A percentile compares a stretch with the other conserved stretches of the same genome.
These are phyloP conservation scores for Myrmophylax atrothorax DNA, from an alignment of 2,113 vertebrate species.

Conservation along the genomic window DNA sequence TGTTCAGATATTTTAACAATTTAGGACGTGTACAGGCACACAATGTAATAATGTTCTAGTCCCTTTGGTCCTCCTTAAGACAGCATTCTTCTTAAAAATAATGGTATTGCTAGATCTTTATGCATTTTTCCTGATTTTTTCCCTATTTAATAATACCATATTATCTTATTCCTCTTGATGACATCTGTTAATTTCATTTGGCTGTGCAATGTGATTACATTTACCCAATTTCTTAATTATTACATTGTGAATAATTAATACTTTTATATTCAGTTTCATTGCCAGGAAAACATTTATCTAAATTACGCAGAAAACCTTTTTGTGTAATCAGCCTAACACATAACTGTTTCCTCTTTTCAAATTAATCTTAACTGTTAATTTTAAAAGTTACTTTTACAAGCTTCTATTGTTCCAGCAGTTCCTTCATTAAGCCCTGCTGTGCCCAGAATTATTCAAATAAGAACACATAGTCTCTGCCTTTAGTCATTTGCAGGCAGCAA, in stretches of 20 bases:
- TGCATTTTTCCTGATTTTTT: background rate
- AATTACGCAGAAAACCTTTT: conserved; percentile 39
- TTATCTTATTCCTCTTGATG: background rate
- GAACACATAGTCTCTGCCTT: background rate
- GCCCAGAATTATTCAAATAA: background rate
- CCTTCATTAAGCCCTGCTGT: background rate
- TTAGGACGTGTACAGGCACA: background rate
- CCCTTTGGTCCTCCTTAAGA: background rate
- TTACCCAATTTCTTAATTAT: conserved; percentile 44
- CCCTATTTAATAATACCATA: background rate
- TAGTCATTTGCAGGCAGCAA: background rate
- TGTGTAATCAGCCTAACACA: background rate
- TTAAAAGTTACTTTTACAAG: background rate
- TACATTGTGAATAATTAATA: conserved; percentile 56
- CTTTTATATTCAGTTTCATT: conserved; percentile 10
- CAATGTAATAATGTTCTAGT: background rate
- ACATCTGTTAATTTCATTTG: conserved; percentile 45
- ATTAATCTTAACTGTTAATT: conserved; percentile 11
- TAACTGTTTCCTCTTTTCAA: conserved; percentile 14
- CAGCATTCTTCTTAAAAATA: background rate
- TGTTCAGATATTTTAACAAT: background rate
- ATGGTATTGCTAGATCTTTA: background rate
- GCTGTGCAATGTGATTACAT: conserved; percentile 25
- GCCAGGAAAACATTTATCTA: conserved; percentile 56
- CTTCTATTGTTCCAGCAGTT: background rate